These are phyloP conservation scores for Laupala kohalensis DNA, from an alignment of 1,140 invertebrate species.

Conservation along the genomic window DNA sequence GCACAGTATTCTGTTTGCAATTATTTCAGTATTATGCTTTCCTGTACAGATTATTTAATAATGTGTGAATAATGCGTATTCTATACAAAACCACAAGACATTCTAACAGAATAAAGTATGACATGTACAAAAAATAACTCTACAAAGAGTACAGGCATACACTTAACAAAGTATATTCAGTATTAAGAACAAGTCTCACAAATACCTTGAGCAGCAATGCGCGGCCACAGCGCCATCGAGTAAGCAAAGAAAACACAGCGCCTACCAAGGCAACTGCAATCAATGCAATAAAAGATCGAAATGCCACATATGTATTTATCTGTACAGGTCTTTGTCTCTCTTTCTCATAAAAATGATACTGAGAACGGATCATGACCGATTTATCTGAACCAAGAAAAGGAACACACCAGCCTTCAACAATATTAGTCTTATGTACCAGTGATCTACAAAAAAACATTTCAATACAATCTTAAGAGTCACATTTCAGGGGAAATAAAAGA, in stretches of 20 bases:
- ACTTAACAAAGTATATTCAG: too few species aligned
- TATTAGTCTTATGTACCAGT: slow-evolving; percentile 43
- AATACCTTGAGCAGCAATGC: slow-evolving; percentile 48
- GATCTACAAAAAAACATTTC: too few species aligned
- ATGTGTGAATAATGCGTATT: too few species aligned
- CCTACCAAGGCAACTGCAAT: slow-evolving; percentile 39
- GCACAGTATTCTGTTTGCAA: too few species aligned
- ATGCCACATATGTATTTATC: slow-evolving; percentile 40
- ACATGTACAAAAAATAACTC: too few species aligned
- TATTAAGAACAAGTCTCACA: too few species aligned
- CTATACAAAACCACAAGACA: too few species aligned
- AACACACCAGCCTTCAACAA: slow-evolving; percentile 52
- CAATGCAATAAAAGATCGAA: slow-evolving; percentile 28
- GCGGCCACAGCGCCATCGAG: slow-evolving; percentile 47
- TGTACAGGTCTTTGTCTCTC: slow-evolving; percentile 58
- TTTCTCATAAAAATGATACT: slow-evolving; percentile 53
- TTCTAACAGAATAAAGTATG: too few species aligned
- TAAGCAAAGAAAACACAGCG: slow-evolving; percentile 47
- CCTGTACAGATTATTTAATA: too few species aligned
- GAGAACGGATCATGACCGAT: slow-evolving; percentile 61
- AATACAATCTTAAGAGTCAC: neutral
- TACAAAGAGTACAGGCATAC: too few species aligned
- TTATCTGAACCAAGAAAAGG: slow-evolving; percentile 70
- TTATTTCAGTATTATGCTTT: too few species aligned
- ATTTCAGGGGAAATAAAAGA: neutral